Evolutionary conservation across 2,888 invertebrate species (phyloP).

Genomic region (Halictus ligatus): DNA sequence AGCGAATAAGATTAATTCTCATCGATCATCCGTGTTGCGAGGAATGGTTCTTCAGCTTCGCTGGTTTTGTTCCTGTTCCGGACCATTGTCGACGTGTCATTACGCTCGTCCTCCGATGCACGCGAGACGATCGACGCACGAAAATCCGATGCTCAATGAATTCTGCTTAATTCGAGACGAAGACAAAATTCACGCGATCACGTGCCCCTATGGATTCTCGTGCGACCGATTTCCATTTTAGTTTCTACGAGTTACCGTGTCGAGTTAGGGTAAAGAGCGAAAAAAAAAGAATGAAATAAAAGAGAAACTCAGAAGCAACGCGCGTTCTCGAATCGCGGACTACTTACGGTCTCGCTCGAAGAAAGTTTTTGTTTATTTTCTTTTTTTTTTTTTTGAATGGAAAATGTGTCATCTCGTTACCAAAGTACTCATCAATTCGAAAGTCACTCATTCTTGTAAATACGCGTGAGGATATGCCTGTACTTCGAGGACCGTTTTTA

Average conservation of each 20-base stretch:
- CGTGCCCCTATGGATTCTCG: neutral
- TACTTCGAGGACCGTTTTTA: conserved; percentile 34
- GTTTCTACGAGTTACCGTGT: conserved; percentile 38
- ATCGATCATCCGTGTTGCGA: conserved; percentile 24
- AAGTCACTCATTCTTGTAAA: conserved; percentile 61
- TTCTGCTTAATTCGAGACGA: neutral
- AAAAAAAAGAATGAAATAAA: too few relatives aligned
- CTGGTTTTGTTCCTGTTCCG: conserved; percentile 8
- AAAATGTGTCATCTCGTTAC: conserved; percentile 67
- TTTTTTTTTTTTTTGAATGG: neutral
- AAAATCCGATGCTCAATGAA: neutral
- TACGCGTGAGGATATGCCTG: conserved; percentile 48
- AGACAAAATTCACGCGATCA: neutral
- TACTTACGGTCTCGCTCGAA: conserved; percentile 10
- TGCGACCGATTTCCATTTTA: conserved; percentile 5
- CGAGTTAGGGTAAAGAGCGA: neutral
- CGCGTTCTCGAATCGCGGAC: conserved; percentile 16
- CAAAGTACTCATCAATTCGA: conserved; percentile 64
- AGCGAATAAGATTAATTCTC: conserved; percentile 46
- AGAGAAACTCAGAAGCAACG: neutral
- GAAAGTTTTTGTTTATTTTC: neutral
- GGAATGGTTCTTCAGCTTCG: neutral
- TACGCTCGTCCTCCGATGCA: neutral
- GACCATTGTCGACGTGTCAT: neutral
- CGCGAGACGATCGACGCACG: neutral